phyloP scores from a whole-genome alignment of 2,888 invertebrate species.

The Aspidiotus destructor region DNA sequence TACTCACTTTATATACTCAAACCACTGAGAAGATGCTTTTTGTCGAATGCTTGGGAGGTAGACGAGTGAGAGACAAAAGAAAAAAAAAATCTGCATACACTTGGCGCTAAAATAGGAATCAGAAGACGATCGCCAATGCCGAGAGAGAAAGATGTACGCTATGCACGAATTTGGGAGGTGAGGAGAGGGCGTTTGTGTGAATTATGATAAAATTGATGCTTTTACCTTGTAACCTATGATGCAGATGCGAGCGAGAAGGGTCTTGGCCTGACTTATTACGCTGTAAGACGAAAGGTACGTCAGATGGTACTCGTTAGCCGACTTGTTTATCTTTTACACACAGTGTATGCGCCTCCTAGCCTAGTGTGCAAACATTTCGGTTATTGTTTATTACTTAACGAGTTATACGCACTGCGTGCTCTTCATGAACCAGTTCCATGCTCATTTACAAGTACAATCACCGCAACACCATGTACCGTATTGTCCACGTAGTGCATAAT shows the following conservation, averaged over 20 bases:
- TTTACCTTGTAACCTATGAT: slow-evolving; percentile 24
- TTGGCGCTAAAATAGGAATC: not conserved
- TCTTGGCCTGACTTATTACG: slow-evolving; percentile 22
- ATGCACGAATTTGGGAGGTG: slow-evolving; percentile 14
- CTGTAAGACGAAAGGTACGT: not conserved
- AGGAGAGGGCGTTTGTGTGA: slow-evolving; percentile 22
- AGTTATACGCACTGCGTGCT: not conserved
- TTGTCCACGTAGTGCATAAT: no score
- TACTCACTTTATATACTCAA: slow-evolving; percentile 20
- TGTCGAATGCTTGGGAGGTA: slow-evolving; percentile 20
- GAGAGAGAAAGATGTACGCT: slow-evolving; percentile 17
- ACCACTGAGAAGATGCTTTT: slow-evolving; percentile 19
- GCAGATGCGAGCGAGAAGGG: slow-evolving; percentile 24
- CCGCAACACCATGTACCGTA: no score
- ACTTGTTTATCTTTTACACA: no score
- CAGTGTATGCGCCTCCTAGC: not conserved
- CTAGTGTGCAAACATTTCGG: slow-evolving; percentile 2
- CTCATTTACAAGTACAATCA: no score
- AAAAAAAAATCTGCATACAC: not conserved
- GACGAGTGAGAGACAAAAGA: slow-evolving; percentile 3
- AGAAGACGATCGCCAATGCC: not conserved
- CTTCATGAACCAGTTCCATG: not conserved
- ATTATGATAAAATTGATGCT: slow-evolving; percentile 32
- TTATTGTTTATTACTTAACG: not conserved
- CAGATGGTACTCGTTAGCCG: no score